Base-by-base conservation (phyloP, 2,888 invertebrate species). In the Mellilla xanthometata region DNA sequence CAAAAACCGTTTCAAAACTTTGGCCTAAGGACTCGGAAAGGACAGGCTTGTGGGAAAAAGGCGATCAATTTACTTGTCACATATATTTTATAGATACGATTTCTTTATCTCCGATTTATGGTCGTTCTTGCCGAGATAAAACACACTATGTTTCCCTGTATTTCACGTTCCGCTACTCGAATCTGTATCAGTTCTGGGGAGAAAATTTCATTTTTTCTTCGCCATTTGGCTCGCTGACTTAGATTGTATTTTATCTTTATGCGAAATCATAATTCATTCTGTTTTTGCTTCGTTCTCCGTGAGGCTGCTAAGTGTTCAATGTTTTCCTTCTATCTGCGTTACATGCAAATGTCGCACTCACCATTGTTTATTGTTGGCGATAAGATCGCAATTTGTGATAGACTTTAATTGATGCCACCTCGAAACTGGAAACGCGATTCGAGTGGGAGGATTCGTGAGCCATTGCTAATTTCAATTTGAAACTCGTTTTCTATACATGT, bases 161-260 rank as follows among this genome's bases (percentile, higher is more conserved):
- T 76, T 76, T 73, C 75, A 76, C 76, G 76, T 72, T 67, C 66
- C 66, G 65, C 62, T 63, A 64, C 69, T 66, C 60, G 63, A 65
- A 53, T 64, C 67, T 52, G 72, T 76, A 68, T 76, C 72, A 76
- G 68, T 69, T 78, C 73, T 72, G 63, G 58, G 64, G 67, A 79
- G 76, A 72, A 83, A 81, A 84, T 80, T 76, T 76, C 71, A 75
- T 83, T 86, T 85, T 82, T 84, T 84, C 81, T 78, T 65, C 72
- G 63, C 77, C 80, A 80, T 85, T 87, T 82, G 79, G 77, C 79
- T 72, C 75, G 79, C 75, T 77, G 72, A 80, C 82, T 83, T 81
- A 82, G 81, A 81, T 83, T 85, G 80, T 87, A 81, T 84, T 84
- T 86, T 87, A 87, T 86, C 84, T 86, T 86, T 83, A 86, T 83